Percentiles rank a stretch among this genome's conserved stretches.
Evolutionary conservation across 2,797 vertebrate species (phyloP).

Genomic region (Neopelma chrysocephalum): DNA sequence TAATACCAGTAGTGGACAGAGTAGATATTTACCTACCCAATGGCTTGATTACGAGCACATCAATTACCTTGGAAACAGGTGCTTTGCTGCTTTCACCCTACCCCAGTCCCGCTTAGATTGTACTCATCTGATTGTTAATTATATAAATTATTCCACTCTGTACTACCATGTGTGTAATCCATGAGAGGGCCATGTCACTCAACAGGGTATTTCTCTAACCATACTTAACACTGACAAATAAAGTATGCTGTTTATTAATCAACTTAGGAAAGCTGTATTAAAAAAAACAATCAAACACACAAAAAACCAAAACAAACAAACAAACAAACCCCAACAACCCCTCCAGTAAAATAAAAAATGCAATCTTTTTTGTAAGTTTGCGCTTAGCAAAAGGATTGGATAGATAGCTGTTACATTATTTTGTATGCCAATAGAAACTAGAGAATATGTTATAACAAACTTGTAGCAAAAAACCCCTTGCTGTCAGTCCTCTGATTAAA

Average conservation of each 20-base stretch:
- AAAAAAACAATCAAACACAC: background rate
- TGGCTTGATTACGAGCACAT: background rate
- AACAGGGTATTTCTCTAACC: background rate
- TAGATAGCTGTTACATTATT: background rate
- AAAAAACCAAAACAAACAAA: background rate
- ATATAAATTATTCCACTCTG: background rate
- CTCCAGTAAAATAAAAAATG: background rate
- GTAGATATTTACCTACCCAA: background rate
- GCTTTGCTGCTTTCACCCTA: background rate
- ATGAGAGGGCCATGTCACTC: background rate
- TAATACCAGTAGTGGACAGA: background rate
- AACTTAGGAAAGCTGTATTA: background rate
- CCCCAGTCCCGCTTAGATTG: background rate
- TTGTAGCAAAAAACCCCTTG: background rate
- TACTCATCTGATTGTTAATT: background rate
- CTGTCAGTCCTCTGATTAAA: background rate
- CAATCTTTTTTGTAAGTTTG: background rate
- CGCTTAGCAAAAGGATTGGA: background rate
- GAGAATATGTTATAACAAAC: background rate
- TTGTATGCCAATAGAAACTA: background rate
- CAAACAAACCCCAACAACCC: fast-evolving
- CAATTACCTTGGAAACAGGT: background rate
- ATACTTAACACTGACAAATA: background rate
- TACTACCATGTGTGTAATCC: background rate
- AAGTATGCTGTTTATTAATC: background rate